Percentiles rank a stretch among this genome's conserved stretches.
These are phyloP conservation scores for Araneus ventricosus DNA, from an alignment of 1,140 invertebrate species.

Conservation along the genomic window DNA sequence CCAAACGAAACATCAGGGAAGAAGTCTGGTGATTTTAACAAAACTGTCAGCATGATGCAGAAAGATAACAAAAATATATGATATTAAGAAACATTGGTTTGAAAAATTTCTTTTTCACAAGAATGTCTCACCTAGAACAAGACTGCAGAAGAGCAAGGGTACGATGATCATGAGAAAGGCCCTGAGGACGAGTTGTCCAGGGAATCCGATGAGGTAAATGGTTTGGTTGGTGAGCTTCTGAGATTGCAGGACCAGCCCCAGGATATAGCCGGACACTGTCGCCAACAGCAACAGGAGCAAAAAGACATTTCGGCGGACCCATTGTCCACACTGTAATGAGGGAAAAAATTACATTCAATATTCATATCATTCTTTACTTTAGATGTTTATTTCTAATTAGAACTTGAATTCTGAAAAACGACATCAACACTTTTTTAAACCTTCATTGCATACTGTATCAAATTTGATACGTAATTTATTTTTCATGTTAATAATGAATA, in stretches of 20 bases:
- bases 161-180: constrained; percentile 76
- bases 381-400: no score
- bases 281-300: constrained; percentile 37
- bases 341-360: not conserved
- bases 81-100: not conserved
- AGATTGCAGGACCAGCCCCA: constrained; percentile 52
- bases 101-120: not conserved
- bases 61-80: no score
- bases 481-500: no score
- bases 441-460: no score
- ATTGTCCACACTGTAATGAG: not conserved
- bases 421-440: no score
- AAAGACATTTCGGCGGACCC: constrained; percentile 13
- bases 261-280: constrained; percentile 48
- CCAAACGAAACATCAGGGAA: no score
- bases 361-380: no score
- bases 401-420: no score
- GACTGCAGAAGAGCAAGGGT: constrained; percentile 72
- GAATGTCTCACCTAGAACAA: constrained; percentile 63
- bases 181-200: constrained; percentile 74
- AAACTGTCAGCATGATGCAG: no score
- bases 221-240: constrained; percentile 57
- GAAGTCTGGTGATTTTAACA: no score
- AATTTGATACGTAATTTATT: no score
- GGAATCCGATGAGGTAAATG: constrained; percentile 68